These are phyloP conservation scores for Phaonia tiefii DNA, from an alignment of 2,888 invertebrate species.

Conservation along the genomic window DNA sequence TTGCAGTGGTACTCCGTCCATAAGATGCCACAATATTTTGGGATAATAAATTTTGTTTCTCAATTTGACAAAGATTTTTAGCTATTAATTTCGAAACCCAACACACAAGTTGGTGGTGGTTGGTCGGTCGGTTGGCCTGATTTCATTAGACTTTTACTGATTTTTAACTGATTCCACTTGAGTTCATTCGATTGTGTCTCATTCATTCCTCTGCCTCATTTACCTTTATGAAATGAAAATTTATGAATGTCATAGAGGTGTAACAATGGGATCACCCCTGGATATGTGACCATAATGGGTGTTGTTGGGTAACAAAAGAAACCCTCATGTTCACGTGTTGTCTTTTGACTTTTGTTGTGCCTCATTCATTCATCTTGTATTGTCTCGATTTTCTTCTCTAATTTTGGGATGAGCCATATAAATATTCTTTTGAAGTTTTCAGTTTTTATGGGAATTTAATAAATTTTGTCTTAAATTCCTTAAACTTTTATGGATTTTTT, in stretches of 20 bases:
- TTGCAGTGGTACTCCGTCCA: neutral
- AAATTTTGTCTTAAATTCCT: too few relatives aligned
- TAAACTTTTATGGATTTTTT: too few relatives aligned
- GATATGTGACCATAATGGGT: neutral
- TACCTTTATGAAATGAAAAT: too few relatives aligned
- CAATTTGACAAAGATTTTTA: conserved; percentile 36
- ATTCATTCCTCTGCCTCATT: too few relatives aligned
- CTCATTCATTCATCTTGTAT: neutral
- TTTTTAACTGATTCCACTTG: conserved; percentile 21
- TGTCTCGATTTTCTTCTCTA: neutral
- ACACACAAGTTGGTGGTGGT: conserved; percentile 42
- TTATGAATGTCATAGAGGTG: conserved; percentile 61
- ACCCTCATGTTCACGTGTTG: conserved; percentile 1
- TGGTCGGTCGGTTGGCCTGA: neutral
- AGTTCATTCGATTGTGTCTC: conserved; percentile 16
- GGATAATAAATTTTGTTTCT: conserved; percentile 57
- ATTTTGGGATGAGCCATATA: conserved; percentile 1
- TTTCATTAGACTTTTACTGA: neutral
- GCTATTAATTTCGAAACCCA: conserved; percentile 11
- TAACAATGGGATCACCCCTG: conserved; percentile 52
- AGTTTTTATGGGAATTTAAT: too few relatives aligned
- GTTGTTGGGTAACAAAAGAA: neutral
- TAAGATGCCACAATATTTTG: conserved; percentile 44
- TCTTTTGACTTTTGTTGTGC: too few relatives aligned
- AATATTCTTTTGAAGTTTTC: too few relatives aligned